Evolutionary conservation across 2,113 vertebrate species (phyloP).

Genomic region (Scopus umbretta): DNA sequence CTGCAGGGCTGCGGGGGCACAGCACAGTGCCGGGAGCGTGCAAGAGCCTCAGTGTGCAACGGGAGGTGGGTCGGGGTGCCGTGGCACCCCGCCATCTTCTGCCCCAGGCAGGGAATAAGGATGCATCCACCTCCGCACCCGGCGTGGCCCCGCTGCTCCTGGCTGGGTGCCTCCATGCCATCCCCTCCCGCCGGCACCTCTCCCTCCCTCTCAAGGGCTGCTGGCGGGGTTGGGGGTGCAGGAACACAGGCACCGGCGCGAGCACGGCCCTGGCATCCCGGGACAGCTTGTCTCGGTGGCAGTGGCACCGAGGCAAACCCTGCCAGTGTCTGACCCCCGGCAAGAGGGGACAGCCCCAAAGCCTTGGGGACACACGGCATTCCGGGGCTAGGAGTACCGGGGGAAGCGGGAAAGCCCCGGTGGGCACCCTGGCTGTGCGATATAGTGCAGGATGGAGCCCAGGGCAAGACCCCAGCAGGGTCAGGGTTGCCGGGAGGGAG

Average conservation of each 20-base stretch:
- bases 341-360: background rate
- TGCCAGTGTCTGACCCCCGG: background rate
- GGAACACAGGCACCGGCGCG: fast-evolving
- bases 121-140: background rate
- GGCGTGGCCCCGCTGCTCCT: background rate
- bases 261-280: fast-evolving
- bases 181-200: fast-evolving
- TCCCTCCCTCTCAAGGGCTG: fast-evolving
- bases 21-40: fast-evolving
- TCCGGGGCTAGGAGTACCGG: fast-evolving
- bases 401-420: fast-evolving
- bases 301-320: background rate
- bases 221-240: background rate
- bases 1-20: background rate
- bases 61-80: background rate
- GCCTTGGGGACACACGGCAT: background rate
- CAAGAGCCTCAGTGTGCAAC: fast-evolving
- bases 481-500: background rate
- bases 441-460: background rate
- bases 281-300: background rate
- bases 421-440: fast-evolving
- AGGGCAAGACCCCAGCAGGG: too few species aligned
- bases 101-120: background rate
- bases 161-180: background rate
- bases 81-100: fast-evolving